Conservation (phyloP, 1,140 invertebrate species). For the Drosophila parvula region DNA sequence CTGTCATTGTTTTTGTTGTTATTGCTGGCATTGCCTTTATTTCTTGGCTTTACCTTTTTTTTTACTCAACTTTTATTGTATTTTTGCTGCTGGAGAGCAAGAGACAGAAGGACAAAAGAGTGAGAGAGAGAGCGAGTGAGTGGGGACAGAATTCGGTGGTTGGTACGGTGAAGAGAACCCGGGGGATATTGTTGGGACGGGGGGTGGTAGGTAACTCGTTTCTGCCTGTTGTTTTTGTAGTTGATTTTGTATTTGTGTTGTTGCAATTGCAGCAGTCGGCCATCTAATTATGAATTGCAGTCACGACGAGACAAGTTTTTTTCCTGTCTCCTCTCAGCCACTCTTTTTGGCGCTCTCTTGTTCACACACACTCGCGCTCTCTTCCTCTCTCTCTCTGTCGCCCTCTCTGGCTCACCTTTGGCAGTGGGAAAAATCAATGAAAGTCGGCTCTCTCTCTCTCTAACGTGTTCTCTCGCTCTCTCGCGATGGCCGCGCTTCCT, state of each 20-base stretch:
- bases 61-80: constrained; percentile 18
- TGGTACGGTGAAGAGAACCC: constrained; percentile 14
- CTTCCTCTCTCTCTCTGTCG: constrained; percentile 1
- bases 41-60: constrained; percentile 35
- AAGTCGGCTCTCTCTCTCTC: constrained; percentile 43
- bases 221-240: constrained; percentile 17
- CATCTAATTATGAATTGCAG: constrained; percentile 58
- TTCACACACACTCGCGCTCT: not conserved
- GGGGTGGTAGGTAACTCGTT: constrained; percentile 26
- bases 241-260: constrained; percentile 18
- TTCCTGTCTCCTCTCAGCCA: constrained; percentile 11
- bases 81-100: constrained; percentile 20
- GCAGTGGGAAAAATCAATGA: constrained; percentile 42
- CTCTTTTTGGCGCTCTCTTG: constrained; percentile 6
- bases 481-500: constrained; percentile 6
- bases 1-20: constrained; percentile 24
- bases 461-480: constrained; percentile 23
- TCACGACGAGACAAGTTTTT: constrained; percentile 52
- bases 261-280: constrained; percentile 39
- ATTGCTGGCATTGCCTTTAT: constrained; percentile 25
- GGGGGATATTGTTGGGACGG: not conserved
- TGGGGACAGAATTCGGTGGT: constrained; percentile 32
- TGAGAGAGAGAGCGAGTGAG: not conserved
- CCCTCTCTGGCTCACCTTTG: constrained; percentile 8
- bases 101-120: constrained; percentile 20